Base-by-base conservation (phyloP, 1,140 invertebrate genomes). In the Ostrea edulis region DNA sequence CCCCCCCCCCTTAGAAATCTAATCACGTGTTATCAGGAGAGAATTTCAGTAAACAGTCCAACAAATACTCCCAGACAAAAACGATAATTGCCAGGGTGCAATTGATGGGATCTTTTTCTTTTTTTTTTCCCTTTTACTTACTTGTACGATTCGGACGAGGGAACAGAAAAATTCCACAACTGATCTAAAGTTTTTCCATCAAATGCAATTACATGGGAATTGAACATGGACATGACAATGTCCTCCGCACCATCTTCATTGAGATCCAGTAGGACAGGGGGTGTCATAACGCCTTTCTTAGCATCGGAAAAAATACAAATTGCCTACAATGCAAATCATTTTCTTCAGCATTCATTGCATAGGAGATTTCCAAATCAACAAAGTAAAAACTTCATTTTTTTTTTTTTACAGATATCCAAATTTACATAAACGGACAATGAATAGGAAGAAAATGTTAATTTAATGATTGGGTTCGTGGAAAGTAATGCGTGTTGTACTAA, bases 181-280 rank as follows among this genome's bases (percentile, higher is more conserved):
- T 96, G 95, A 81, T 95, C 91, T 89, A 96, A 97, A 4, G 96
- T 96, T 53, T 95, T 91, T 9, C 97, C 97, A 95, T 97, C 95
- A 90, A 97, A 96, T 11, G 97, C 97, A 44, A 97, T 94, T 17
- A 98, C 96, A 0, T 96, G 96, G 0, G 97, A 96, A 93, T 97
- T 97, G 90, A 97, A 97, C 91, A 96, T 96, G 0, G 97, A 96
- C 82, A 98, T 96, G 5, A 96, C 93, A 87, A 98, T 97, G 92
- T 98, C 97, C 82, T 96, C 95, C 1, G 96, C 95, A 9, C 96
- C 95, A 94, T 98, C 97, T 9, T 95, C 96, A 86, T 96, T 98
- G 58, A 98, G 95, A 93, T 98, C 97, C 7, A 96, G 96, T 2
- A 98, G 92, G 55, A 97, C 96, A 8, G 97, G 97, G 4, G 97